A percentile compares a stretch with the other conserved stretches of the same genome.
Conservation (phyloP, 2,797 vertebrate genomes). For the Lepilemur ruficaudatus region DNA sequence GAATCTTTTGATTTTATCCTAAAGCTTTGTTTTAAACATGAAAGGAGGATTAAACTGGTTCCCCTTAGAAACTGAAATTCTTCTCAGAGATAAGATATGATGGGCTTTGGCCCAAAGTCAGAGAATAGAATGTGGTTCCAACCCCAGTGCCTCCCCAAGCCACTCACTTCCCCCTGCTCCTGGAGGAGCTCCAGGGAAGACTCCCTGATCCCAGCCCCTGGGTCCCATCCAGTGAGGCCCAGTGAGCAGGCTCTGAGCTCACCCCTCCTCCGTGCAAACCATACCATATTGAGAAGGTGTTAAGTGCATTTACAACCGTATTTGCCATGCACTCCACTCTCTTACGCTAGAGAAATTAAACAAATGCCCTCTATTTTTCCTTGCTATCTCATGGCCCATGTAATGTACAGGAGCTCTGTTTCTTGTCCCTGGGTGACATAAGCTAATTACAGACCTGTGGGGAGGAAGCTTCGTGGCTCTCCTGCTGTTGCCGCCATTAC, state of each 20-base stretch:
- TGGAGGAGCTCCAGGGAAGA: background rate
- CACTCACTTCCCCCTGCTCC: background rate
- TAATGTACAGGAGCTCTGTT: background rate
- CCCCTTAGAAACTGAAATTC: background rate
- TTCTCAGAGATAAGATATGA: background rate
- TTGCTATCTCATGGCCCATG: background rate
- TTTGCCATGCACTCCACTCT: background rate
- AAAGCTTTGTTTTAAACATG: slow-evolving; percentile 8
- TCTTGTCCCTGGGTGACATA: background rate
- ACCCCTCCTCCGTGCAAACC: background rate
- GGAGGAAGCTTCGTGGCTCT: background rate
- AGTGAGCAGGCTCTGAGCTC: background rate
- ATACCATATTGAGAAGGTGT: background rate
- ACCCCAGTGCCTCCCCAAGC: background rate
- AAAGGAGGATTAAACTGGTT: background rate
- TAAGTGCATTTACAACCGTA: background rate
- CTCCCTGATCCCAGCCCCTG: background rate
- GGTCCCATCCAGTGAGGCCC: background rate
- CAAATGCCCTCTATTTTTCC: background rate
- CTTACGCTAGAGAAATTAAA: background rate
- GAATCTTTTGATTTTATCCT: background rate
- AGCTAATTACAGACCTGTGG: background rate
- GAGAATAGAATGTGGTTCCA: background rate
- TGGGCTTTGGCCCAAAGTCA: background rate
- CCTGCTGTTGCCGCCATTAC: rapidly evolving